Evolutionary conservation across 2,888 invertebrate genomes (phyloP), one percentile per base, ranked within the genome.

Genomic region (Phortica okadai): DNA sequence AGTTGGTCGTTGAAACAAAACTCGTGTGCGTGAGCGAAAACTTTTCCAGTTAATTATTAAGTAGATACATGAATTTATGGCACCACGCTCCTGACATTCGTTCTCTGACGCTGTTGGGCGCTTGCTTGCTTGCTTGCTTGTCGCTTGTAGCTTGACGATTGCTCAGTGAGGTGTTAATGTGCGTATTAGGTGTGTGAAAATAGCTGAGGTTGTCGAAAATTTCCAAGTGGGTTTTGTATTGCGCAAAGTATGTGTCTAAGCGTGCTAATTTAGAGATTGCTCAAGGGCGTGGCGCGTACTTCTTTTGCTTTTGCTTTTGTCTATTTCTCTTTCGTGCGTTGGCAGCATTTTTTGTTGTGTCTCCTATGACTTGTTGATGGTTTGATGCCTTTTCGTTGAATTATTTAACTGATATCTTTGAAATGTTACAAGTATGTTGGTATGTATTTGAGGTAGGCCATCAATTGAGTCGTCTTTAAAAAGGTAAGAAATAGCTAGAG

Each of bases 91-190:
- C 7, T 11, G 25, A 6, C 50, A 62, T 21, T 1, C 21, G 10
- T 66, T 10, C 14, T 66, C 10, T 69, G 14, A 21, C 50, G 11
- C 21, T 21, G 21, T 21, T 21, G 21, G 21, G 21, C 21, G 21
- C 21, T 21, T 21, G 21, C 21, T 21, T 84, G 21, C 21, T 21
- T 21, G 21, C 21, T 21, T 84, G 79, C 81, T 64, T 84, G 78
- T 87, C 41, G 8, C 25, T 70, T 50, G 50, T 2, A 1, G 25
- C 1, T 21, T 21, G 16, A 11, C 21, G n/a, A 56, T 56, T 25
- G 62, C 25, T 21, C 85, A 81, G 75, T 86, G 85, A 85, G 85
- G 85, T 85, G 89, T 85, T 88, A 88, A 88, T 88, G 88, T 85
- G 86, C 80, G 88, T 88, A 85, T 85, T 85, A 87, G 88, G 89